Evolutionary conservation across 2,888 invertebrate species (phyloP), one percentile per base, ranked within the genome.

Genomic region (Prenolepis imparis): DNA sequence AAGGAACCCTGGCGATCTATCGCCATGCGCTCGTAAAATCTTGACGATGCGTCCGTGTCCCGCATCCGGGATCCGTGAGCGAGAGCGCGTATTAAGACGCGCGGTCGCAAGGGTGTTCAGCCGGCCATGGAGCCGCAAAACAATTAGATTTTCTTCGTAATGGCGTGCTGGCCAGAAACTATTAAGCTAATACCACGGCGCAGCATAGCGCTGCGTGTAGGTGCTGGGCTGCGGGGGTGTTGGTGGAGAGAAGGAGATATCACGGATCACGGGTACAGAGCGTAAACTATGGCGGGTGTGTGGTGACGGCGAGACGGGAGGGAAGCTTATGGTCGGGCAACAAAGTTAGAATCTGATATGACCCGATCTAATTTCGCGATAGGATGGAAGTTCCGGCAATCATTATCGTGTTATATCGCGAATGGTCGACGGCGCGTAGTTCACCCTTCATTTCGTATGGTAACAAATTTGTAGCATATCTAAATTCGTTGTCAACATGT

Each of bases 271-370:
- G 66, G 81, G 84, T 72, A 28, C 24, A 39, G 66, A 86, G 87
- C 88, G 86, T 87, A 84, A 86, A 83, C 86, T 83, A 80, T 83
- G 52, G 57, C 5, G 85, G 73, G 80, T 80, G 64, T 83, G 83
- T 63, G 83, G 80, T 80, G 81, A 74, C 81, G 67, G 64, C 24
- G 75, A 67, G 68, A 39, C 68, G 78, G 59, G 68, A 61, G 57
- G 44, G 57, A 63, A 86, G 87, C 88, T 86, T 86, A 84, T 84
- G 82, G 83, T 75, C 83, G 52, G 81, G 86, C 88, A 90, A 89
- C 89, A 88, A 90, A 90, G 90, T 90, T 90, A 89, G 90, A 86
- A 86, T 87, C 90, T 90, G 90, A 90, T 90, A 90, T 83, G 87
- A 84, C 85, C 82, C 86, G 90, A 90, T 90, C 90, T 90, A 90